Percentiles rank a stretch among this genome's conserved stretches.
Evolutionary conservation across 37 sponge, comb jelly and placozoan species (phyloP).

Genomic region (Bolinopsis microptera): DNA sequence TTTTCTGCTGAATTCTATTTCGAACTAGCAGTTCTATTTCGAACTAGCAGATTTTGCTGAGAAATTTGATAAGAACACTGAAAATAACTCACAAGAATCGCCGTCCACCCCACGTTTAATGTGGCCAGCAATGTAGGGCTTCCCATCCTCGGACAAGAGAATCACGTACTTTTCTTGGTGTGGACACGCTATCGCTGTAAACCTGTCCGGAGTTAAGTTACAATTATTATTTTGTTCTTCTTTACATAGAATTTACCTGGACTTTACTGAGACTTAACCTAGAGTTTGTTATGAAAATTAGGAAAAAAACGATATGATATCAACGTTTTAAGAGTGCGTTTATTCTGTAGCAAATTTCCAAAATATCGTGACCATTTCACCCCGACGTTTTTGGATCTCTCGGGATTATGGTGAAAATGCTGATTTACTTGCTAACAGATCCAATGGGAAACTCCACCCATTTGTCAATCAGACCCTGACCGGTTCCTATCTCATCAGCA

Average conservation of each 20-base stretch:
- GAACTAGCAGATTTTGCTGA: too few relatives aligned
- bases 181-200: slow-evolving; percentile 2
- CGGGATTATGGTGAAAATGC: too few relatives aligned
- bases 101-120: slow-evolving; percentile 82
- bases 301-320: too few relatives aligned
- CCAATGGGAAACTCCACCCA: slow-evolving; percentile 14
- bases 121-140: slow-evolving; percentile 75
- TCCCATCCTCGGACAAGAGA: slow-evolving; percentile 76
- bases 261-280: background rate
- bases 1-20: too few relatives aligned
- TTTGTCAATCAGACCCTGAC: background rate
- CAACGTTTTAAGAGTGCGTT: too few relatives aligned
- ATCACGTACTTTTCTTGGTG: slow-evolving; percentile 56
- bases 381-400: too few relatives aligned
- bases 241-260: background rate
- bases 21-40: too few relatives aligned
- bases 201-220: background rate
- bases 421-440: background rate
- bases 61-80: too few relatives aligned
- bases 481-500: slow-evolving; percentile 33
- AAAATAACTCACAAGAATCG: slow-evolving; percentile 69
- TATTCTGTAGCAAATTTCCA: too few relatives aligned
- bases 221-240: background rate
- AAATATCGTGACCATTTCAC: too few relatives aligned
- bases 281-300: too few relatives aligned